These are phyloP conservation scores for Hippocampus comes DNA, from an alignment of 2,113 vertebrate species.

Conservation along the genomic window DNA sequence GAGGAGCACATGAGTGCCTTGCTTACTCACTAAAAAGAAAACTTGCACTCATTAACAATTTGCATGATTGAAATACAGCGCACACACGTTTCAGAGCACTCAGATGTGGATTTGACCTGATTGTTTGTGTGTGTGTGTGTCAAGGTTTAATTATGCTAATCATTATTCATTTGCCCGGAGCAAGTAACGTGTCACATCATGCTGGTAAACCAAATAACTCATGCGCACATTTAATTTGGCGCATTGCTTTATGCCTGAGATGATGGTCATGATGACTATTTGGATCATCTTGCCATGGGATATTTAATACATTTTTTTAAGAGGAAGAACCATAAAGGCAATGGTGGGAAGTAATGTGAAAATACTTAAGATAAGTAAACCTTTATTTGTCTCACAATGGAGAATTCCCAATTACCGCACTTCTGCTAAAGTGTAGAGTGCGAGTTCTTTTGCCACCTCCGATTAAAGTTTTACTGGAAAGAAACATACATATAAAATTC, in stretches of 20 bases:
- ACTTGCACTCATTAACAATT: background rate
- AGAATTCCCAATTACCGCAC: too few relatives aligned
- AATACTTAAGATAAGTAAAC: too few relatives aligned
- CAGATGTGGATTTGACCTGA: background rate
- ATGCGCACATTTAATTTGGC: background rate
- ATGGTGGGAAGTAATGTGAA: too few relatives aligned
- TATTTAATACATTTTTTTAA: background rate
- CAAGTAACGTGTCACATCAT: slow-evolving; percentile 1
- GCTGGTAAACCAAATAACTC: background rate
- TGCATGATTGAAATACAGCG: background rate
- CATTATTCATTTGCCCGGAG: background rate
- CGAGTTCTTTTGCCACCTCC: background rate
- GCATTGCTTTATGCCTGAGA: background rate
- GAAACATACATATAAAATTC: slow-evolving; percentile 8
- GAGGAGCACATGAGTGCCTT: slow-evolving; percentile 50
- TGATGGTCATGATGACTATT: background rate
- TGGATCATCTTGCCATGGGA: background rate
- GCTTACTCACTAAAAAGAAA: slow-evolving; percentile 26
- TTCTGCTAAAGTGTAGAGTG: background rate
- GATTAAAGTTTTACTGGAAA: background rate
- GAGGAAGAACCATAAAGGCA: too few relatives aligned
- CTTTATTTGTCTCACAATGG: too few relatives aligned
- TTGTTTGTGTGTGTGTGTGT: background rate
- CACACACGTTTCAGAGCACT: background rate
- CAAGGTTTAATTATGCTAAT: background rate